These are phyloP conservation scores for Eulithis testata DNA, from an alignment of 2,888 invertebrate species.

Conservation along the genomic window DNA sequence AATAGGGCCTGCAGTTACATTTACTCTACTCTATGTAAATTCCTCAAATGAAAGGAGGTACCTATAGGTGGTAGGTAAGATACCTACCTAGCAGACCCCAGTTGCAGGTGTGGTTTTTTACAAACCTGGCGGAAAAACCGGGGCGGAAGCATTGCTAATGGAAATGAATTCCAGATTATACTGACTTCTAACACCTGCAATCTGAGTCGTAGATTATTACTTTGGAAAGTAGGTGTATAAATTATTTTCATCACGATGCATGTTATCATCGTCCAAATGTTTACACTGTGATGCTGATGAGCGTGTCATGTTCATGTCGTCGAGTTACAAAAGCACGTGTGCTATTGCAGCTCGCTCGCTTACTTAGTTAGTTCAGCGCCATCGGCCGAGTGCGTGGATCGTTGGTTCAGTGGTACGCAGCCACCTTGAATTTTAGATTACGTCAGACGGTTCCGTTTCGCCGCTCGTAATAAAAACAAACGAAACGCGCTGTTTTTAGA, in stretches of 20 bases:
- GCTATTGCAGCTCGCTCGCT: slow-evolving; percentile 49
- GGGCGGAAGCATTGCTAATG: too few relatives aligned
- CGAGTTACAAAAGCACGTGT: slow-evolving; percentile 68
- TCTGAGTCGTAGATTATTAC: not conserved
- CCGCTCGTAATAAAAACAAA: slow-evolving; percentile 56
- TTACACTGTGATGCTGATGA: slow-evolving; percentile 58
- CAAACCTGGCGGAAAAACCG: too few relatives aligned
- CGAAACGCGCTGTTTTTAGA: slow-evolving; percentile 48
- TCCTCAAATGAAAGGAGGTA: too few relatives aligned
- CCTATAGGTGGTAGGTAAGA: too few relatives aligned
- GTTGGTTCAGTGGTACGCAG: slow-evolving; percentile 40
- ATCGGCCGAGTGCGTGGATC: slow-evolving; percentile 37
- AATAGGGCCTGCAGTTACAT: too few relatives aligned
- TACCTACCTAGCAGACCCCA: too few relatives aligned
- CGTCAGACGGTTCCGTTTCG: slow-evolving; percentile 63
- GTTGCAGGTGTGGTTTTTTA: too few relatives aligned
- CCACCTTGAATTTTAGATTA: slow-evolving; percentile 64
- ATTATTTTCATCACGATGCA: slow-evolving; percentile 29
- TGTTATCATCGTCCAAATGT: slow-evolving; percentile 50
- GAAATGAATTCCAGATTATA: not conserved
- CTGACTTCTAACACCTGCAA: not conserved
- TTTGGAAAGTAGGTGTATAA: not conserved
- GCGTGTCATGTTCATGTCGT: slow-evolving; percentile 40
- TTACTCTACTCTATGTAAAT: too few relatives aligned
- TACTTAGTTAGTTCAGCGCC: slow-evolving; percentile 59